phyloP scores from a whole-genome alignment of 2,888 invertebrate species.

The Drosophila robusta region DNA sequence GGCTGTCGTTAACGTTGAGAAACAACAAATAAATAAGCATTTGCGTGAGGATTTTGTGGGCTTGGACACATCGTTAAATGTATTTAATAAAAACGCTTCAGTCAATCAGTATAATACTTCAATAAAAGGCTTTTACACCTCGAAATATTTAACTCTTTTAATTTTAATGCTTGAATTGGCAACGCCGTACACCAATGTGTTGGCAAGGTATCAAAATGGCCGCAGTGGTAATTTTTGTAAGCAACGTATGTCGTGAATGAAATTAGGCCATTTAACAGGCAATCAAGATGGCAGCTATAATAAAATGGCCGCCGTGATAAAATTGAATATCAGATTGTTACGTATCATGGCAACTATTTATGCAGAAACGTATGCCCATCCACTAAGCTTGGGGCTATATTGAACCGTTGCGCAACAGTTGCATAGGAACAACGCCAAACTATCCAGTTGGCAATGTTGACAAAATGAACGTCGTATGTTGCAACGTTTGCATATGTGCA shows the following conservation, averaged over 20 bases:
- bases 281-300: constrained; percentile 1
- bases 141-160: no score
- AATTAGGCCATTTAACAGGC: not conserved
- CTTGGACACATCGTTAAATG: not conserved
- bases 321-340: not conserved
- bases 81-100: not conserved
- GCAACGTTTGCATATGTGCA: no score
- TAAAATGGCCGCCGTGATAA: not conserved
- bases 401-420: no score
- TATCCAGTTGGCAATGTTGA: not conserved
- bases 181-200: not conserved
- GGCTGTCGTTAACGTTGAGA: no score
- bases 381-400: no score
- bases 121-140: no score
- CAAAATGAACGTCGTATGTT: no score
- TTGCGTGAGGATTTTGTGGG: not conserved
- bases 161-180: not conserved
- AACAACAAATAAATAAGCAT: no score
- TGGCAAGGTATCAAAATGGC: constrained; percentile 2
- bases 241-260: not conserved
- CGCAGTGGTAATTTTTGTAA: not conserved
- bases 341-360: no score
- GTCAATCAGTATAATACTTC: no score
- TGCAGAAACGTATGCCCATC: no score
- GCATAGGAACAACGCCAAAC: not conserved